These are phyloP conservation scores for Hypselothyrea guttata DNA, from an alignment of 2,888 invertebrate genomes.

Conservation along the genomic window DNA sequence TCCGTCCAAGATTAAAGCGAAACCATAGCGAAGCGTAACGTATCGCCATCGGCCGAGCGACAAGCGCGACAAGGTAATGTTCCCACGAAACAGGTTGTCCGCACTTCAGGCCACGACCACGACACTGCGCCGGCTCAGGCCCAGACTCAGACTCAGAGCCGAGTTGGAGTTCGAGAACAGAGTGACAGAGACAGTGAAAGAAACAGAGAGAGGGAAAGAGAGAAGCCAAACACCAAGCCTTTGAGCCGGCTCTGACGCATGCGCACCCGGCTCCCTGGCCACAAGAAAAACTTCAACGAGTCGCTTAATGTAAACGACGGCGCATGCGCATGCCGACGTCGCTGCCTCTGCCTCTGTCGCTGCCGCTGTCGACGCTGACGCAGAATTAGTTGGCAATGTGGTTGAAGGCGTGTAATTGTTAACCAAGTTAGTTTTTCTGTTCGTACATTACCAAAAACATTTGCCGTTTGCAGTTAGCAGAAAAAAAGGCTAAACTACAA, in stretches of 20 bases:
- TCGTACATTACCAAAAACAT: conserved; percentile 66
- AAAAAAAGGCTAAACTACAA: conserved; percentile 14
- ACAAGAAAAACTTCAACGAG: conserved; percentile 30
- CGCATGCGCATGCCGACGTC: conserved; percentile 74
- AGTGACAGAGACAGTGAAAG: conserved; percentile 14
- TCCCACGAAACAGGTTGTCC: conserved; percentile 82
- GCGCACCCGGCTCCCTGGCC: conserved; percentile 43
- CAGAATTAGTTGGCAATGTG: conserved; percentile 62
- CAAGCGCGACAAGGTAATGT: conserved; percentile 81
- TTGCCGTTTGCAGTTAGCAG: conserved; percentile 41
- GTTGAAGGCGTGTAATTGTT: conserved; percentile 74
- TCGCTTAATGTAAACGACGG: conserved; percentile 67
- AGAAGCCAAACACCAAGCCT: conserved; percentile 14
- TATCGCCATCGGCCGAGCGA: conserved; percentile 73
- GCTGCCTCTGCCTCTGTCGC: conserved; percentile 13
- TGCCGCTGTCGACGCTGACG: conserved; percentile 30
- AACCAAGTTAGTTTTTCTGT: conserved; percentile 66
- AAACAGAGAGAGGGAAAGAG: no score
- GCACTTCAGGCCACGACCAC: conserved; percentile 76
- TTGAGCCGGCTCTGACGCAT: conserved; percentile 64
- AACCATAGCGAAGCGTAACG: conserved; percentile 76
- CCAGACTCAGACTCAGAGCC: conserved; percentile 17
- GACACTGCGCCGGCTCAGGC: conserved; percentile 46
- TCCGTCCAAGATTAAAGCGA: conserved; percentile 69
- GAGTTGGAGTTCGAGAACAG: conserved; percentile 24